Conservation (phyloP, 2,888 invertebrate species). For the Tillus elongatus region DNA sequence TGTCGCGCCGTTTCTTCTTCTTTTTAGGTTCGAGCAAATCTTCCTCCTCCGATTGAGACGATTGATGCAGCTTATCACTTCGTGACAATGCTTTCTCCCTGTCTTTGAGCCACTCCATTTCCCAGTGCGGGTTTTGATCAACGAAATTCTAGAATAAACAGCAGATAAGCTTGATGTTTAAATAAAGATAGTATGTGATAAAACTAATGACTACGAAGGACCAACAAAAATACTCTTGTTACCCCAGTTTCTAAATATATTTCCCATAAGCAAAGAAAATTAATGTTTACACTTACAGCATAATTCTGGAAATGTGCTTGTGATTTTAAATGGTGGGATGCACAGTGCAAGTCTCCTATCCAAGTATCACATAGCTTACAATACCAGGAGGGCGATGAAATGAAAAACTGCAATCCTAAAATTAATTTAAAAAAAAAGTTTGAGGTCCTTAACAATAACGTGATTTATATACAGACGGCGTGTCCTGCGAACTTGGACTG, state of each 20-base stretch:
- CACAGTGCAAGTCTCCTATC: slow-evolving; percentile 84
- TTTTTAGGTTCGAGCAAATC: slow-evolving; percentile 25
- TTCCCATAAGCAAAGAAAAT: slow-evolving; percentile 9
- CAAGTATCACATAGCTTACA: slow-evolving; percentile 80
- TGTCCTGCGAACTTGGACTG: no score
- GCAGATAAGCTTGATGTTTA: no score
- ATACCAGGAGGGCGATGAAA: slow-evolving; percentile 81
- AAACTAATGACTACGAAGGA: not conserved
- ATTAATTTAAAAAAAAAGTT: no score
- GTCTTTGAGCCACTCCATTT: slow-evolving; percentile 77
- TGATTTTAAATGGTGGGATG: slow-evolving; percentile 76
- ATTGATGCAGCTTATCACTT: slow-evolving; percentile 22
- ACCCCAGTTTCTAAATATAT: no score
- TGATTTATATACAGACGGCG: no score
- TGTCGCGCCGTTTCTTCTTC: slow-evolving; percentile 28
- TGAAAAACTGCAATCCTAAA: slow-evolving; percentile 77
- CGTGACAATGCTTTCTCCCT: slow-evolving; percentile 46
- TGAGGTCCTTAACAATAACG: no score
- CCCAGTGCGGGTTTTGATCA: slow-evolving; percentile 79
- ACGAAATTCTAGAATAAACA: slow-evolving; percentile 60
- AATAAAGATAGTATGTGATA: not conserved
- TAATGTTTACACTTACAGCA: slow-evolving; percentile 55
- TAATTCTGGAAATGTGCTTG: slow-evolving; percentile 70
- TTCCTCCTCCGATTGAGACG: slow-evolving; percentile 23
- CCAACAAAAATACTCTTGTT: slow-evolving; percentile 10